Percentiles rank a stretch among this genome's conserved stretches.
Evolutionary conservation across 2,888 invertebrate genomes (phyloP).

Genomic region (Unio delphinus): DNA sequence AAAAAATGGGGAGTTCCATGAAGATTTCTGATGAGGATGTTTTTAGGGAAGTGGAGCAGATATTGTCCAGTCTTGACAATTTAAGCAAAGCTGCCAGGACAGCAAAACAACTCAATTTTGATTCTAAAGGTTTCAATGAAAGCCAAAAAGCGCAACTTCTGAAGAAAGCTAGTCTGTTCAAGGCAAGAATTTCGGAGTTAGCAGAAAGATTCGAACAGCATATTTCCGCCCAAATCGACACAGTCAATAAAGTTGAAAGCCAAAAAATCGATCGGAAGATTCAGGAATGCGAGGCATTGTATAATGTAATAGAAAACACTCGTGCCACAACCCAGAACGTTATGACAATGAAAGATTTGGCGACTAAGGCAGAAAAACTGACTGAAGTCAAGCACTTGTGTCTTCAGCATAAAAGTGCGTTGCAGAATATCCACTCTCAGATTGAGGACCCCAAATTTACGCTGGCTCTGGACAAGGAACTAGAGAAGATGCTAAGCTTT

Average conservation of each 20-base stretch:
- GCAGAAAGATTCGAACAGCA: slow-evolving; percentile 35
- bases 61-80: slow-evolving; percentile 25
- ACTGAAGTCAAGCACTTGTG: slow-evolving; percentile 28
- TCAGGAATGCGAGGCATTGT: slow-evolving; percentile 30
- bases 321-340: slow-evolving; percentile 26
- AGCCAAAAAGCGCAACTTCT: slow-evolving; percentile 24
- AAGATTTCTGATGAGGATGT: slow-evolving; percentile 33
- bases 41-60: slow-evolving; percentile 28
- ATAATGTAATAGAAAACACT: slow-evolving; percentile 33
- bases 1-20: slow-evolving; percentile 14
- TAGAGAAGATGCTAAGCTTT: too few relatives aligned
- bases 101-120: slow-evolving; percentile 33
- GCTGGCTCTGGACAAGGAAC: slow-evolving; percentile 8
- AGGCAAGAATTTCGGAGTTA: slow-evolving; percentile 25
- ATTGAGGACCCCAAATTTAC: slow-evolving; percentile 27
- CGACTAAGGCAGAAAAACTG: slow-evolving; percentile 30
- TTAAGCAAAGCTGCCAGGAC: slow-evolving; percentile 29
- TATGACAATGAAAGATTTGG: slow-evolving; percentile 26
- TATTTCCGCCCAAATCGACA: slow-evolving; percentile 24
- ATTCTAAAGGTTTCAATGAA: slow-evolving; percentile 35
- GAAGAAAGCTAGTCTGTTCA: slow-evolving; percentile 26
- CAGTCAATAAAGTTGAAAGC: slow-evolving; percentile 26
- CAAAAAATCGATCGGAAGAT: slow-evolving; percentile 29
- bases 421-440: slow-evolving; percentile 28
- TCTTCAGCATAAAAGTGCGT: slow-evolving; percentile 24